Conservation (phyloP, 1,140 invertebrate species). For the Drosophila guanche region DNA sequence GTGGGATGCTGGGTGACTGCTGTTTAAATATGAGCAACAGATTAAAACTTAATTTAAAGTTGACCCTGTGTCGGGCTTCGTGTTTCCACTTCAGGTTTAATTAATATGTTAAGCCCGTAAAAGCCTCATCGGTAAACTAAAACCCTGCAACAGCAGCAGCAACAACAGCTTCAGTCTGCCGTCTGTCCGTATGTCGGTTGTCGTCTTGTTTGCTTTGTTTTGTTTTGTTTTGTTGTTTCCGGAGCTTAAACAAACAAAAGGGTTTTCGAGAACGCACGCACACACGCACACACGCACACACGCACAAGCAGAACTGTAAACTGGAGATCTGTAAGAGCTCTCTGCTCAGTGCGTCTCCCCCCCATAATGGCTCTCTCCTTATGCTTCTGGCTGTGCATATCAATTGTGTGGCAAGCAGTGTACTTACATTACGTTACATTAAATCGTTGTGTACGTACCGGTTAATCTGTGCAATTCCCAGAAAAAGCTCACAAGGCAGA, state of each 20-base stretch:
- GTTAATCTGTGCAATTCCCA: conserved; percentile 22
- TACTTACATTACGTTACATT: conserved; percentile 18
- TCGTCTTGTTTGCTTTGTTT: conserved; percentile 34
- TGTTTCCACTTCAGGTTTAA: conserved; percentile 78
- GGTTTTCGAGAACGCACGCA: conserved; percentile 7
- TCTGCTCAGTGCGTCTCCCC: conserved; percentile 11
- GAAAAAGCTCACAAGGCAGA: conserved; percentile 9
- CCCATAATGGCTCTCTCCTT: conserved; percentile 9
- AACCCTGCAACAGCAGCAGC: conserved; percentile 9
- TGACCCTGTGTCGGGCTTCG: conserved; percentile 46
- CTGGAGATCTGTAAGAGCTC: neutral
- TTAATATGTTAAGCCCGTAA: conserved; percentile 80
- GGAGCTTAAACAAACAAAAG: conserved; percentile 36
- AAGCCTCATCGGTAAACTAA: conserved; percentile 69
- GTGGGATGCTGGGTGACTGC: neutral
- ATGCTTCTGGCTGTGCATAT: conserved; percentile 31
- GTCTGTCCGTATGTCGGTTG: neutral
- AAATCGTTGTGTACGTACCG: conserved; percentile 31
- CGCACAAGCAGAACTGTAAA: too few relatives aligned
- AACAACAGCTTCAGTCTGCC: too few relatives aligned
- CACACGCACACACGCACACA: conserved; percentile 10
- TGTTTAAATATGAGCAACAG: conserved; percentile 81
- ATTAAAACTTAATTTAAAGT: conserved; percentile 81
- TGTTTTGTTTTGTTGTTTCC: conserved; percentile 23
- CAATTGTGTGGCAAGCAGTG: conserved; percentile 22